Conservation (phyloP, 2,113 vertebrate species). For the Tetraodon nigroviridis region DNA sequence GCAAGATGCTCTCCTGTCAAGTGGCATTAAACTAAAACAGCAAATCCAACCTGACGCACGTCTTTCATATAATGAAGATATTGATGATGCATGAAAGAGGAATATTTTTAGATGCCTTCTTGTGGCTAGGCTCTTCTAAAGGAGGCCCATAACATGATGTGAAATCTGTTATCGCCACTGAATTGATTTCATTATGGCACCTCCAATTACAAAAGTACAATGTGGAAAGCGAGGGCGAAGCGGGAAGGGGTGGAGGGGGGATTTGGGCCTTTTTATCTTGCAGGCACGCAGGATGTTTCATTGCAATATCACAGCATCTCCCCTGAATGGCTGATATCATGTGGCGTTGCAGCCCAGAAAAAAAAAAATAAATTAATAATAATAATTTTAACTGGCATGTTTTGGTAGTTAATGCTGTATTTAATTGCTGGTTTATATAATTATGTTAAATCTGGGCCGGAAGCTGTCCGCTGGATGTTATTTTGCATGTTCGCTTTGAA, state of each 20-base stretch:
- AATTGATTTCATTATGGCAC: slow-evolving; percentile 67
- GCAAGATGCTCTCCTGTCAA: slow-evolving; percentile 70
- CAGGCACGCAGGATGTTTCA: slow-evolving; percentile 45
- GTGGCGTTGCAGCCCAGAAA: slow-evolving; percentile 41
- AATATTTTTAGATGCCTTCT: slow-evolving; percentile 69
- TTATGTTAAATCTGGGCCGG: slow-evolving; percentile 48
- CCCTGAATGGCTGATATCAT: slow-evolving; percentile 40
- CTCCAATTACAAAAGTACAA: slow-evolving; percentile 61
- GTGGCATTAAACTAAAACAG: slow-evolving; percentile 54
- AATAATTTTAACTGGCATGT: slow-evolving; percentile 41
- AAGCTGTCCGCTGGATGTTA: slow-evolving; percentile 45
- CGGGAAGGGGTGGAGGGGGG: slow-evolving; percentile 16
- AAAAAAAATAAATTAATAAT: slow-evolving; percentile 9
- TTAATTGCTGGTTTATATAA: slow-evolving; percentile 43
- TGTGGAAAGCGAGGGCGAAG: slow-evolving; percentile 26
- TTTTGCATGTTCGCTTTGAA: slow-evolving; percentile 41
- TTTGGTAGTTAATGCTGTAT: slow-evolving; percentile 37
- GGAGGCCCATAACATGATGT: slow-evolving; percentile 58
- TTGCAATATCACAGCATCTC: slow-evolving; percentile 54
- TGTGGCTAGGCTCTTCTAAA: slow-evolving; percentile 41
- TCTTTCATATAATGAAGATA: slow-evolving; percentile 75
- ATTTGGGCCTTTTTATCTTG: slow-evolving; percentile 45
- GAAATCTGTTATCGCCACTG: slow-evolving; percentile 66
- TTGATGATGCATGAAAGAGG: slow-evolving; percentile 76
- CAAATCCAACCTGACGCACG: slow-evolving; percentile 71